Evolutionary conservation across 2,888 invertebrate genomes (phyloP).

Genomic region (Pachydiplax longipennis): DNA sequence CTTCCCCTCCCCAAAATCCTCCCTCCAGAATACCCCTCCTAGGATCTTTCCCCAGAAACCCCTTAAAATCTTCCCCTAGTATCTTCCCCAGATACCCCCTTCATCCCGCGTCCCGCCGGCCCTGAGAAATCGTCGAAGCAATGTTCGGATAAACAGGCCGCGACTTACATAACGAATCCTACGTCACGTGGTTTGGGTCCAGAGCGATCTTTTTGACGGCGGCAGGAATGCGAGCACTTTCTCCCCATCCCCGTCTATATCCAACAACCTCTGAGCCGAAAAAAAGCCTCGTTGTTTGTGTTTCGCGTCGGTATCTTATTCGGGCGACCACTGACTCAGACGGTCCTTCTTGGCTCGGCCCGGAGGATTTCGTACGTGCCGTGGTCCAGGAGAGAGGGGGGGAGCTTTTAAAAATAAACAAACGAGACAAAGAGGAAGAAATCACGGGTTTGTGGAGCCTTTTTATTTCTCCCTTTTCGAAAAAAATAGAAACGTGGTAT

Average conservation of each 20-base stretch:
- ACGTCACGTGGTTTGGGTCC: background rate
- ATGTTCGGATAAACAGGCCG: background rate
- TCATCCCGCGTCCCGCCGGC: background rate
- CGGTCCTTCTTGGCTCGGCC: slow-evolving; percentile 13
- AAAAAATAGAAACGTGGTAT: background rate
- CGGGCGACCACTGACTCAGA: slow-evolving; percentile 32
- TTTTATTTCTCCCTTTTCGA: background rate
- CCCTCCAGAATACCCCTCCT: too few species aligned
- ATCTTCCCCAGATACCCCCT: too few species aligned
- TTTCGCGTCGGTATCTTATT: slow-evolving; percentile 22
- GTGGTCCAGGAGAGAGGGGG: background rate
- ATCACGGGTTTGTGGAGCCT: background rate
- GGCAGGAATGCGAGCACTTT: background rate
- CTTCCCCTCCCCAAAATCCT: too few species aligned
- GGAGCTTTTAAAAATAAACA: slow-evolving; percentile 14
- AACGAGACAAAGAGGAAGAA: background rate
- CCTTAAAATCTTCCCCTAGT: too few species aligned
- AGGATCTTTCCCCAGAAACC: too few species aligned
- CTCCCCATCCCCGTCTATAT: background rate
- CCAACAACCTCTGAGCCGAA: background rate
- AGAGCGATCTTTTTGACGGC: background rate
- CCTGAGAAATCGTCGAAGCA: background rate
- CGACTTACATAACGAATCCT: background rate
- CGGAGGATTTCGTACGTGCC: background rate
- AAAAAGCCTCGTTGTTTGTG: background rate